Conservation (phyloP, 2,113 vertebrate genomes). For the Hemibates koningsi region DNA sequence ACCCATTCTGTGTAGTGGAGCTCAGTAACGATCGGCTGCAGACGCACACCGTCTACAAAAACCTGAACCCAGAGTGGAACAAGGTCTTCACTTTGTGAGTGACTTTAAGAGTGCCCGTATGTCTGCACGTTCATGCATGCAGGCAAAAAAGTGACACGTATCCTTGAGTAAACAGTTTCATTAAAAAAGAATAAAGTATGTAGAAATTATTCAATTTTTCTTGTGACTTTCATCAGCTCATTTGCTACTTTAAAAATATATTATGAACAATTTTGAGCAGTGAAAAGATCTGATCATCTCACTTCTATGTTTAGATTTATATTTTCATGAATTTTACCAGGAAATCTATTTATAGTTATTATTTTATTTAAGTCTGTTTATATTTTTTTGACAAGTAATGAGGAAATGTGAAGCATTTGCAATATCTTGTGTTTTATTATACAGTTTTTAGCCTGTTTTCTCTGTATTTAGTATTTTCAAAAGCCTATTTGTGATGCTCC, state of each 20-base stretch:
- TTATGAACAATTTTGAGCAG: not conserved
- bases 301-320: not conserved
- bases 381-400: not conserved
- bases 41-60: slow-evolving; percentile 96
- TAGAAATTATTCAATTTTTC: not conserved
- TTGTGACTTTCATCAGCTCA: not conserved
- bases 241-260: not conserved
- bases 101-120: not conserved
- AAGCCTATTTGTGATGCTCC: not conserved
- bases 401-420: not conserved
- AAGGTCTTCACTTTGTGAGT: slow-evolving; percentile 99
- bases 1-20: slow-evolving; percentile 97
- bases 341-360: not conserved
- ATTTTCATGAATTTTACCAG: not conserved
- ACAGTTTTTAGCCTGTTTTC: not conserved
- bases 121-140: not conserved
- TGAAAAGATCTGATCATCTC: not conserved
- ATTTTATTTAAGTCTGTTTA: not conserved
- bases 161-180: not conserved
- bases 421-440: not conserved
- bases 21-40: slow-evolving; percentile 94
- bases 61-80: slow-evolving; percentile 97
- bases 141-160: not conserved
- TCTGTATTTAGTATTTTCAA: not conserved
- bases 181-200: not conserved